Evolutionary conservation across 1,140 invertebrate genomes (phyloP).

Genomic region (Drosophila nigromelanica): DNA sequence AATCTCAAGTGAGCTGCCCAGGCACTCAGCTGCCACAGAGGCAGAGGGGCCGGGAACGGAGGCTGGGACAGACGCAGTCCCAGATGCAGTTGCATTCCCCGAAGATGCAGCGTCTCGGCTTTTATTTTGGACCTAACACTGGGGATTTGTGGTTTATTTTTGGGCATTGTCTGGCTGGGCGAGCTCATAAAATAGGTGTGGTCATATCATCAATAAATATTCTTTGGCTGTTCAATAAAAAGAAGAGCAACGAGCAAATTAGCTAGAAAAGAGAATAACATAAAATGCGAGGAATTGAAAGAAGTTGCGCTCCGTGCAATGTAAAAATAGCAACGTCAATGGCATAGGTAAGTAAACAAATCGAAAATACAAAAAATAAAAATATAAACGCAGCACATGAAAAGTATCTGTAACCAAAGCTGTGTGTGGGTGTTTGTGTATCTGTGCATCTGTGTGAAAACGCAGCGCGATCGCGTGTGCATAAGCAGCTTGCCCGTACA

Average conservation of each 20-base stretch:
- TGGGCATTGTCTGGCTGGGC: slow-evolving; percentile 33
- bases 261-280: slow-evolving; percentile 39
- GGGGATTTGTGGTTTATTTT: slow-evolving; percentile 77
- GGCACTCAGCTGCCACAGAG: slow-evolving; percentile 51
- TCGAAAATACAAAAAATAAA: background rate
- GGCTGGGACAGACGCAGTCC: slow-evolving; percentile 13
- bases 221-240: slow-evolving; percentile 68
- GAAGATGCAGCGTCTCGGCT: slow-evolving; percentile 48
- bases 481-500: background rate
- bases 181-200: slow-evolving; percentile 75
- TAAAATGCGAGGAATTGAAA: slow-evolving; percentile 68
- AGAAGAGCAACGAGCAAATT: slow-evolving; percentile 71
- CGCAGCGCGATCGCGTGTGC: slow-evolving; percentile 52
- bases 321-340: slow-evolving; percentile 68
- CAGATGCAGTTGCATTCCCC: slow-evolving; percentile 41
- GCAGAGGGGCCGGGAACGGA: background rate
- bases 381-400: slow-evolving; percentile 13
- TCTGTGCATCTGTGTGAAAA: background rate
- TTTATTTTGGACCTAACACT: slow-evolving; percentile 70
- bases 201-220: slow-evolving; percentile 80
- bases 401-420: slow-evolving; percentile 36
- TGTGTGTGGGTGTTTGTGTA: slow-evolving; percentile 4
- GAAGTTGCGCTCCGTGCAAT: slow-evolving; percentile 61
- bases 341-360: slow-evolving; percentile 63
- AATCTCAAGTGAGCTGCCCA: slow-evolving; percentile 72